These are phyloP conservation scores for Diplodus puntazzo DNA, from an alignment of 2,797 vertebrate genomes.

Conservation along the genomic window DNA sequence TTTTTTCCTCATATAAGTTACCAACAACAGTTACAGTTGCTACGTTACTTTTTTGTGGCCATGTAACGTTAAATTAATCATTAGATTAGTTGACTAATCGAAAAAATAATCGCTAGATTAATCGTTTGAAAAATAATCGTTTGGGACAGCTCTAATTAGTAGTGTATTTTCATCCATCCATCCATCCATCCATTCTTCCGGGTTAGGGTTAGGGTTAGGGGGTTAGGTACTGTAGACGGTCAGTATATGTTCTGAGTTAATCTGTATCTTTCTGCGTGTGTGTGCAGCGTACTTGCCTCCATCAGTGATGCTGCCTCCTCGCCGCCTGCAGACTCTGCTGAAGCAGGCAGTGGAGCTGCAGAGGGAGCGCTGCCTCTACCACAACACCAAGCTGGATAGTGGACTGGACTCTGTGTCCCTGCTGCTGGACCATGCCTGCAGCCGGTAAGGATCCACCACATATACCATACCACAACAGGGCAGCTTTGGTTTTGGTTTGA, in stretches of 20 bases:
- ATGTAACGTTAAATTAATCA: no score
- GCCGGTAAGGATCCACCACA: constrained; percentile 85
- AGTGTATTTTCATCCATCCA: no score
- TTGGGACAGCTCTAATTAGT: no score
- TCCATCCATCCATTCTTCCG: no score
- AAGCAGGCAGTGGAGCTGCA: constrained; percentile 97
- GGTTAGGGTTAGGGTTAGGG: no score
- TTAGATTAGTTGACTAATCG: no score
- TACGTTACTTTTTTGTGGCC: no score
- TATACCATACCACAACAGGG: neutral
- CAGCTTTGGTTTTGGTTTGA: no score
- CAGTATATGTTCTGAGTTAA: neutral
- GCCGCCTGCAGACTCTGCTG: constrained; percentile 93
- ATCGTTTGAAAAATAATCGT: no score
- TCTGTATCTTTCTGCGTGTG: neutral
- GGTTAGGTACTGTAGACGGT: neutral
- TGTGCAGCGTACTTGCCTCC: constrained; percentile 93
- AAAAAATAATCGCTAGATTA: no score
- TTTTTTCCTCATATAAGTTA: no score
- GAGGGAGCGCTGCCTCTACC: constrained; percentile 96
- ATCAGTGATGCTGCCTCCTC: constrained; percentile 97
- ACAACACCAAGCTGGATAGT: constrained; percentile 96
- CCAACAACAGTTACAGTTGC: no score
- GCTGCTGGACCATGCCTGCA: constrained; percentile 96
- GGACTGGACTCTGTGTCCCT: constrained; percentile 95